A percentile compares a stretch with the other conserved stretches of the same genome.
Evolutionary conservation across 2,113 vertebrate species (phyloP).

Genomic region (Gopherus evgoodei): DNA sequence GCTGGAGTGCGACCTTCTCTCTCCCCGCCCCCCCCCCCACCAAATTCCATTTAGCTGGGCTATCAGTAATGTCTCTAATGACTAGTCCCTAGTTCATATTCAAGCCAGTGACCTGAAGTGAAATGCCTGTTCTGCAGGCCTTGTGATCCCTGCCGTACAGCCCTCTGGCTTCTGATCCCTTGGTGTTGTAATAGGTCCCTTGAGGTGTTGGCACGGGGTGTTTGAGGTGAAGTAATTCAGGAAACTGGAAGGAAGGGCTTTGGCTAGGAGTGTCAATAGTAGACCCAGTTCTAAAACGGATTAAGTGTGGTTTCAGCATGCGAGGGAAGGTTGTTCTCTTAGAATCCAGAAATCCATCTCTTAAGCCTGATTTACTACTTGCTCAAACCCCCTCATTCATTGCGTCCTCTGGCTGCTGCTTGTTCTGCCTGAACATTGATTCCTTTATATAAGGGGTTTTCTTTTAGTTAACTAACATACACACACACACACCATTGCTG

Average conservation of each 20-base stretch:
- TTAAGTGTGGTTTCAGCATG: slow-evolving; percentile 72
- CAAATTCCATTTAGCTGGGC: not conserved
- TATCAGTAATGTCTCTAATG: accelerated
- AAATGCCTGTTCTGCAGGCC: not conserved
- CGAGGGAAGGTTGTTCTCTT: slow-evolving; percentile 61
- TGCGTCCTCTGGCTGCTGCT: not conserved
- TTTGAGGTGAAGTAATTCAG: slow-evolving; percentile 67
- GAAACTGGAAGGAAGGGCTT: slow-evolving; percentile 71
- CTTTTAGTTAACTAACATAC: slow-evolving; percentile 16
- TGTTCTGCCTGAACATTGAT: slow-evolving; percentile 53
- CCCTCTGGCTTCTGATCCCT: slow-evolving; percentile 26
- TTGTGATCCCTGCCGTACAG: not conserved
- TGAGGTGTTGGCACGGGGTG: slow-evolving; percentile 22
- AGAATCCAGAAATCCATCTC: slow-evolving; percentile 58
- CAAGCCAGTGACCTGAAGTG: not conserved
- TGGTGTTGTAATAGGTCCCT: slow-evolving; percentile 2
- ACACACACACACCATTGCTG: not conserved
- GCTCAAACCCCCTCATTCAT: not conserved
- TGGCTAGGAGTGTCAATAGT: slow-evolving; percentile 56
- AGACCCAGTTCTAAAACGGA: slow-evolving; percentile 67
- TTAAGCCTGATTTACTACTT: slow-evolving; percentile 23
- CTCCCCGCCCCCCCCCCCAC: accelerated
- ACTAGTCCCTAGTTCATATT: accelerated
- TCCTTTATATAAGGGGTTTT: slow-evolving; percentile 61
- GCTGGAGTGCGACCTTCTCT: not conserved